These are phyloP conservation scores for Hestina assimilis DNA, from an alignment of 1,140 invertebrate genomes.

Conservation along the genomic window DNA sequence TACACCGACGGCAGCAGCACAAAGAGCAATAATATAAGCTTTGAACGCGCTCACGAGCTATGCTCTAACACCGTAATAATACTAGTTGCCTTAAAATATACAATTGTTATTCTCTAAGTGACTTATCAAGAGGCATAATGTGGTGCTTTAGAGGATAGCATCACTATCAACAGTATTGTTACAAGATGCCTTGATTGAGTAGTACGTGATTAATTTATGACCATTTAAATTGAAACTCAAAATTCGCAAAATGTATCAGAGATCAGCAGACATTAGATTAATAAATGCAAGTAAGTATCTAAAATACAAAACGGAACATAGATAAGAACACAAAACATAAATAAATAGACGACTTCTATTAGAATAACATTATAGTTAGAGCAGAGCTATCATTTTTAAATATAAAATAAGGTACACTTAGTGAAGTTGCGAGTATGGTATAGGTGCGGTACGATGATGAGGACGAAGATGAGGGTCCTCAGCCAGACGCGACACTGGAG, in stretches of 20 bases:
- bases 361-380: background rate
- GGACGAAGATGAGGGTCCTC: slow-evolving; percentile 96
- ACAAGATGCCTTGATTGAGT: slow-evolving; percentile 30
- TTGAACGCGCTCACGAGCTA: slow-evolving; percentile 57
- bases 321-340: background rate
- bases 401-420: background rate
- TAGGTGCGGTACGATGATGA: slow-evolving; percentile 96
- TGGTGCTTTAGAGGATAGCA: slow-evolving; percentile 16
- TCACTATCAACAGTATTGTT: slow-evolving; percentile 29
- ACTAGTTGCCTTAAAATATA: slow-evolving; percentile 32
- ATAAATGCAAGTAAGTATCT: background rate
- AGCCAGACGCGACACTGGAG: slow-evolving; percentile 95
- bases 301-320: no score
- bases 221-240: background rate
- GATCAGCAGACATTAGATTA: background rate
- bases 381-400: no score
- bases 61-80: slow-evolving; percentile 51
- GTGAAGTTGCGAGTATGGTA: slow-evolving; percentile 20
- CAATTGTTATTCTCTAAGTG: slow-evolving; percentile 16
- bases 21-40: slow-evolving; percentile 53
- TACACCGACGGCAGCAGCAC: slow-evolving; percentile 59
- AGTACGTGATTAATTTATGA: slow-evolving; percentile 1
- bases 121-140: background rate
- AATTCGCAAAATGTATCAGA: background rate
- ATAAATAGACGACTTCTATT: background rate